Evolutionary conservation across 2,797 vertebrate genomes (phyloP), one percentile per base, ranked within the genome.

Genomic region (Cynopterus sphinx): DNA sequence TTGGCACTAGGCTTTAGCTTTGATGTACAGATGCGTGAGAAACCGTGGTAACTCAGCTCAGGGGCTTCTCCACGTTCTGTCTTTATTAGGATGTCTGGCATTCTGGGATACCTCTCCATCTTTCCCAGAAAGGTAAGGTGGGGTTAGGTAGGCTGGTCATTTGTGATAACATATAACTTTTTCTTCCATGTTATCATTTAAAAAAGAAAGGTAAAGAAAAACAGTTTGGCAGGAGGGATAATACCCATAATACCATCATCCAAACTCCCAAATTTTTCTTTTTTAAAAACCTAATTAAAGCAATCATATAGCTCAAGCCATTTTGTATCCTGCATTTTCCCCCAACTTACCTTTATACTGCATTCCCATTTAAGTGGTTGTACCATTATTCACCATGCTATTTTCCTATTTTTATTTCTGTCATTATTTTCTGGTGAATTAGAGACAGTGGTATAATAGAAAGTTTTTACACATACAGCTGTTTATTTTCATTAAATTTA

Each of bases 191-290:
- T 71, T 92, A 43, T 26, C 59, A 46, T 73, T 95, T 77, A 74
- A 85, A 79, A 90, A 71, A 71, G 67, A 94, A 90, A 77, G 81
- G 63, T 93, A 78, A 39, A 81, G 24, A 70, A 75, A 77, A 95
- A 33, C 9, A 31, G 33, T 82, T 79, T 90, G 70, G 91, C n/a
- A 63, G 74, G 33, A 93, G 33, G 55, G 31, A 16, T 86, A 22
- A 22, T 78, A 31, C 7, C 24, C 46, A n/a, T 78, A 74, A 63
- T 88, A 65, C 24, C 24, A 31, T 81, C 13, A 33, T 75, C 22
- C 33, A 51, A 92, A 13, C 39, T 65, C 63, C 51, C 55, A 59
- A 90, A 31, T 39, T 17, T 65, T 46, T 73, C 13, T 9, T 90
- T 95, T 91, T 17, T 77, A 91, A 77, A 57, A 41, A 41, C 19